Conservation (phyloP, 2,888 invertebrate species). For the Drosophila dives region DNA sequence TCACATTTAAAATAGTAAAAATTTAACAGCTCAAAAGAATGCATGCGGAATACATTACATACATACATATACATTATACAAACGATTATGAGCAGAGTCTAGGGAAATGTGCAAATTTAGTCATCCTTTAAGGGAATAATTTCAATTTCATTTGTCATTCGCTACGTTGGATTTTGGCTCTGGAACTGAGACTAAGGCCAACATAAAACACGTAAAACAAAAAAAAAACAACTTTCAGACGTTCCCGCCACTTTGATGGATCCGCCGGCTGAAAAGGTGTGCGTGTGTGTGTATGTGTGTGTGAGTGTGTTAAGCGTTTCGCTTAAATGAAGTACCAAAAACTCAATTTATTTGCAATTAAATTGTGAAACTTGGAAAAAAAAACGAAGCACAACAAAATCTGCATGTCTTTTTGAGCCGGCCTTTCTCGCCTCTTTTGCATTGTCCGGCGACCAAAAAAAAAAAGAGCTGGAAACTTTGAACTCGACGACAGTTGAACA, state of each 20-base stretch:
- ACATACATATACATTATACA: background rate
- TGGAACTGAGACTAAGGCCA: background rate
- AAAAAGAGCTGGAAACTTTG: slow-evolving; percentile 36
- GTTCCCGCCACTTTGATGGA: slow-evolving; percentile 70
- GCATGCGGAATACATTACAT: background rate
- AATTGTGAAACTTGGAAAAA: slow-evolving; percentile 71
- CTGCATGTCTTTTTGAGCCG: slow-evolving; percentile 39
- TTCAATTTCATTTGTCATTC: slow-evolving; percentile 81
- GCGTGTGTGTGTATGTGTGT: slow-evolving; percentile 15
- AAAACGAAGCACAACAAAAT: slow-evolving; percentile 39
- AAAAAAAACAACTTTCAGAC: slow-evolving; percentile 31
- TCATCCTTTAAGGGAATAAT: slow-evolving; percentile 54
- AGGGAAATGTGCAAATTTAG: slow-evolving; percentile 38
- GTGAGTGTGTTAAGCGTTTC: slow-evolving; percentile 70
- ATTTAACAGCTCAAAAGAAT: background rate
- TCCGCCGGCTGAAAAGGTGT: slow-evolving; percentile 52
- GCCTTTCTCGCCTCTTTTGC: slow-evolving; percentile 32
- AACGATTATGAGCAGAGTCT: slow-evolving; percentile 4
- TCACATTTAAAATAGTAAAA: background rate
- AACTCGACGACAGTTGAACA: slow-evolving; percentile 34
- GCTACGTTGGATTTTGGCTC: slow-evolving; percentile 66
- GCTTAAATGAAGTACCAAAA: slow-evolving; percentile 84
- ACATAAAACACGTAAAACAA: slow-evolving; percentile 44
- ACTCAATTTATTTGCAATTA: slow-evolving; percentile 85
- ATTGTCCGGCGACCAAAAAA: slow-evolving; percentile 38